These are phyloP conservation scores for Chaenocephalus aceratus DNA, from an alignment of 2,113 vertebrate genomes.

Conservation along the genomic window DNA sequence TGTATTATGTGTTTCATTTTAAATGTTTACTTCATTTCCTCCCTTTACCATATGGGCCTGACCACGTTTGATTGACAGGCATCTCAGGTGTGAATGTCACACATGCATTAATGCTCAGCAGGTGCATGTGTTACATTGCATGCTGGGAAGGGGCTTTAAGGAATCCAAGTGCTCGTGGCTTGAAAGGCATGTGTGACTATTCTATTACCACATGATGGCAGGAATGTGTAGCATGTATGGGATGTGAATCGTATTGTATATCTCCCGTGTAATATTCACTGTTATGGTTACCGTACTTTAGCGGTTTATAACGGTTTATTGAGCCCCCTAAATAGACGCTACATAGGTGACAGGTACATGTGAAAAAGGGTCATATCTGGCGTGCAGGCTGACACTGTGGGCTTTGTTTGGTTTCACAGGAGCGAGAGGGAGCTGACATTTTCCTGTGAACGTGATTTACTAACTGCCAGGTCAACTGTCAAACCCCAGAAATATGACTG, in stretches of 20 bases:
- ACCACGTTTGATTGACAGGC: not conserved
- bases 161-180: conserved; percentile 18
- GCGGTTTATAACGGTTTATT: conserved; percentile 35
- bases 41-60: not conserved
- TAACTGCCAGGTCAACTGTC: conserved; percentile 37
- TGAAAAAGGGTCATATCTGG: conserved; percentile 17
- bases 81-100: not conserved
- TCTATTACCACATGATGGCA: conserved; percentile 48
- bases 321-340: conserved; percentile 13
- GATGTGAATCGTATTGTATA: conserved; percentile 35
- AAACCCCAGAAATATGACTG: conserved; percentile 44
- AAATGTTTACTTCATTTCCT: not conserved
- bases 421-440: not conserved
- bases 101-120: conserved; percentile 23
- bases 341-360: conserved; percentile 4
- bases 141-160: not conserved
- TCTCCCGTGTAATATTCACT: conserved; percentile 13
- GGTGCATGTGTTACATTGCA: conserved; percentile 40
- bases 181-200: conserved; percentile 44
- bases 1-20: not conserved
- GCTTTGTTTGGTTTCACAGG: conserved; percentile 43
- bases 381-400: conserved; percentile 14
- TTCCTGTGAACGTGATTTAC: conserved; percentile 56
- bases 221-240: conserved; percentile 48
- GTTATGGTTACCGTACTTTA: conserved; percentile 2